phyloP scores from a whole-genome alignment of 2,888 invertebrate genomes.

The Prenolepis imparis region DNA sequence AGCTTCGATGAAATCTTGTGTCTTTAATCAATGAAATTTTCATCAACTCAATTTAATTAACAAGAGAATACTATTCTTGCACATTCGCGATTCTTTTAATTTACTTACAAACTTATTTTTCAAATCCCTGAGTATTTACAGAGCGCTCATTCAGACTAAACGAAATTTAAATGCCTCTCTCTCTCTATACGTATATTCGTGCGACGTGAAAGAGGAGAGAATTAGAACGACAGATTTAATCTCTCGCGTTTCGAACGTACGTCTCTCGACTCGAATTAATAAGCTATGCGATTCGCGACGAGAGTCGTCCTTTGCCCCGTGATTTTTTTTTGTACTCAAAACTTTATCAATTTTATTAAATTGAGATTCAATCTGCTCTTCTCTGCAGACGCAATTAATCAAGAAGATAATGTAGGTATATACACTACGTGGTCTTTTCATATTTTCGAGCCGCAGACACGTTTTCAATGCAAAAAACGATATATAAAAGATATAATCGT shows the following conservation, averaged over 20 bases:
- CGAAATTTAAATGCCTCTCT: conserved; percentile 8
- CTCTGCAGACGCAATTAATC: conserved; percentile 46
- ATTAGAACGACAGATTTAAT: conserved; percentile 40
- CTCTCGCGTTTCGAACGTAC: conserved; percentile 22
- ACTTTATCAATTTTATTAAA: conserved; percentile 31
- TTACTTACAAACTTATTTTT: neutral
- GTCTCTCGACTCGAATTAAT: conserved; percentile 21
- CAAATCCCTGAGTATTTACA: neutral
- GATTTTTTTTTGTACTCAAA: neutral
- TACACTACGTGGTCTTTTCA: conserved; percentile 5
- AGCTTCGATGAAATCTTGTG: too few species aligned
- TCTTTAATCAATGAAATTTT: neutral
- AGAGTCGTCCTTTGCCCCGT: neutral
- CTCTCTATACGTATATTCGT: neutral
- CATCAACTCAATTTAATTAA: neutral
- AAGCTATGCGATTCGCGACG: conserved; percentile 16
- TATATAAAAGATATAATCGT: conserved; percentile 30
- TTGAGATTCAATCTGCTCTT: conserved; percentile 43
- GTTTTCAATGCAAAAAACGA: conserved; percentile 24
- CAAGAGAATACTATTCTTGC: neutral
- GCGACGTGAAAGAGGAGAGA: conserved; percentile 15
- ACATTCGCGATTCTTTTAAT: neutral
- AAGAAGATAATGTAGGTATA: conserved; percentile 20
- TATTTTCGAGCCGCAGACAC: conserved; percentile 28
- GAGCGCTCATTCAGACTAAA: neutral